These are phyloP conservation scores for Melieria crassipennis DNA, from an alignment of 2,888 invertebrate species.

Conservation along the genomic window DNA sequence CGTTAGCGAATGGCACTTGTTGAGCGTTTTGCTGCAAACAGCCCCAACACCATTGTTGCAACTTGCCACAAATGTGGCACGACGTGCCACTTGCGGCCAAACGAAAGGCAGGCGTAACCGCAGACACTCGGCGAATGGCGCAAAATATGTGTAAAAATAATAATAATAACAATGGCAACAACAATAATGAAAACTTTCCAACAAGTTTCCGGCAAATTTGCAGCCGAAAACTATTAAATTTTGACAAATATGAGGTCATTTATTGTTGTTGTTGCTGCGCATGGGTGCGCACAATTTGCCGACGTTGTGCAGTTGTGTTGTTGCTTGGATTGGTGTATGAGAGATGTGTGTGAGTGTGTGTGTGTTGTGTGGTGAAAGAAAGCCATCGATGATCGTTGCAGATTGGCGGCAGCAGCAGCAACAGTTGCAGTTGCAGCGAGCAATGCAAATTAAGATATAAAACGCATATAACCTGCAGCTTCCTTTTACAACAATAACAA, in stretches of 20 bases:
- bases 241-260: constrained; percentile 59
- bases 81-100: not conserved
- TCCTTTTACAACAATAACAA: constrained; percentile 32
- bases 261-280: constrained; percentile 43
- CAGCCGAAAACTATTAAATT: constrained; percentile 39
- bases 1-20: constrained; percentile 43
- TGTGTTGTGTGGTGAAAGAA: too few relatives aligned
- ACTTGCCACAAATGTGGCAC: constrained; percentile 15
- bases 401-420: too few relatives aligned
- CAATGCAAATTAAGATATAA: constrained; percentile 54
- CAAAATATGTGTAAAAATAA: not conserved
- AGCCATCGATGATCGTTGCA: too few relatives aligned
- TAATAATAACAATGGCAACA: constrained; percentile 18
- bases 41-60: not conserved
- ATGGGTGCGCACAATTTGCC: constrained; percentile 33
- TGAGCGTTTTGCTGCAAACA: constrained; percentile 1
- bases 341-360: constrained; percentile 35
- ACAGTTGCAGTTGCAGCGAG: constrained; percentile 12
- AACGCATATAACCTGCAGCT: constrained; percentile 29
- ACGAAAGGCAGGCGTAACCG: constrained; percentile 20
- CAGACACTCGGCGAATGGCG: not conserved
- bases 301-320: too few relatives aligned
- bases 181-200: constrained; percentile 29
- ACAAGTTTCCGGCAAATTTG: constrained; percentile 34
- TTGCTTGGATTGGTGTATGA: not conserved